Evolutionary conservation across 2,113 vertebrate species (phyloP).

Genomic region (Cochlearius cochlearius): DNA sequence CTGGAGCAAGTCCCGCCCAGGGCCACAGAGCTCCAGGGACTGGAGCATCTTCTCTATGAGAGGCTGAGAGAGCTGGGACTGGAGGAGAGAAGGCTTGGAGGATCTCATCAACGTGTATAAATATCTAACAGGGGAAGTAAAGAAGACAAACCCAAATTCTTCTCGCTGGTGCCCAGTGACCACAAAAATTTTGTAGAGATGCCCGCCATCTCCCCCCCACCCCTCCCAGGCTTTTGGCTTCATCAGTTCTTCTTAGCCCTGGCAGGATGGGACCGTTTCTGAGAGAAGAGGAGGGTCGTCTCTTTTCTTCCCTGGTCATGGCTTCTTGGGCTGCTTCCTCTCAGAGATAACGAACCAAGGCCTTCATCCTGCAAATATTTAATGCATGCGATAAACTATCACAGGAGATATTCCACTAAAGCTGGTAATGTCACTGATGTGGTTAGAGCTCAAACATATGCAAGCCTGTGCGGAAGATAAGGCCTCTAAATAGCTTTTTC

Average conservation of each 20-base stretch:
- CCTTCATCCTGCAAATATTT: background rate
- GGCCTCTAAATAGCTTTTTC: background rate
- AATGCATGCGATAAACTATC: background rate
- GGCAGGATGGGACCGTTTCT: fast-evolving
- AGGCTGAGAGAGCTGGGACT: background rate
- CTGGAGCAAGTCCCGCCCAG: background rate
- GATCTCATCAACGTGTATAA: background rate
- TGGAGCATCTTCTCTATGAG: background rate
- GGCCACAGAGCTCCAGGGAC: background rate
- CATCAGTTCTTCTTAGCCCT: background rate
- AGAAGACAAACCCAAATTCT: background rate
- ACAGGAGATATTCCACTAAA: background rate
- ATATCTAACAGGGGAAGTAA: background rate
- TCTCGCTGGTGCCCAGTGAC: background rate
- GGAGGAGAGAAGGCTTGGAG: background rate
- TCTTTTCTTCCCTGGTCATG: background rate
- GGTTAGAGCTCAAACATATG: background rate
- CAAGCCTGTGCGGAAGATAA: fast-evolving
- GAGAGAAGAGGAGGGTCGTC: background rate
- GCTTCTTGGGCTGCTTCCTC: background rate
- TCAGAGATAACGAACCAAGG: background rate
- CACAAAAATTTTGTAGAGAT: background rate
- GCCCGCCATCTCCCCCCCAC: no score
- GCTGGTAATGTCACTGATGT: background rate
- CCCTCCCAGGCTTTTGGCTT: background rate